A percentile compares a stretch with the other conserved stretches of the same genome.
phyloP scores from a whole-genome alignment of 2,888 invertebrate genomes.

The Phymatocera aterrima region DNA sequence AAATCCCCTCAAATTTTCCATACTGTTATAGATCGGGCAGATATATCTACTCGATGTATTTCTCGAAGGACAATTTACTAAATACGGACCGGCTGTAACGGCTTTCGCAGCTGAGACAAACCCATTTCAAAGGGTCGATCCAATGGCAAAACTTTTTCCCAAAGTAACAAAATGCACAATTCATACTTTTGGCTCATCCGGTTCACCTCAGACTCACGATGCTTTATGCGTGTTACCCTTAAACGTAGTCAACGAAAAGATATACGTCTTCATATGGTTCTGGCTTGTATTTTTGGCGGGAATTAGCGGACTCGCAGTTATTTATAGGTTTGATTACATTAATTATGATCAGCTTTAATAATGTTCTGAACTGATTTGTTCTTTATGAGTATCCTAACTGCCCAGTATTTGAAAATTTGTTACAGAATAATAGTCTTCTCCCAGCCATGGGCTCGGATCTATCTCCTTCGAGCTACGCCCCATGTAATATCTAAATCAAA shows the following conservation, averaged over 20 bases:
- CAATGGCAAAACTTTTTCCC: conserved; percentile 83
- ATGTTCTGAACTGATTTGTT: not conserved
- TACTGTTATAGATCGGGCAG: conserved; percentile 79
- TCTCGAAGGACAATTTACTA: conserved; percentile 79
- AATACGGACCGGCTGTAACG: conserved; percentile 78
- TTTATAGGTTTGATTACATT: conserved; percentile 80
- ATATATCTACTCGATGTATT: conserved; percentile 83
- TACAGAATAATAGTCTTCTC: conserved; percentile 75
- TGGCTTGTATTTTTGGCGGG: conserved; percentile 83
- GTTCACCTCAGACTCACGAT: conserved; percentile 78
- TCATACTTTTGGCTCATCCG: conserved; percentile 79
- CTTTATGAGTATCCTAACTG: no score
- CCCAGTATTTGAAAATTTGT: not conserved
- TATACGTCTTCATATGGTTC: conserved; percentile 85
- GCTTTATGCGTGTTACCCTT: conserved; percentile 85
- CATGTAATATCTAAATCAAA: conserved; percentile 76
- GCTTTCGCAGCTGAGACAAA: conserved; percentile 74
- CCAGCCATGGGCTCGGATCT: conserved; percentile 78
- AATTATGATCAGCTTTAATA: no score
- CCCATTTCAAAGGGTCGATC: conserved; percentile 77
- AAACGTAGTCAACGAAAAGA: conserved; percentile 88
- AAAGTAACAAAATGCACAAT: conserved; percentile 82
- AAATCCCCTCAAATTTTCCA: not conserved
- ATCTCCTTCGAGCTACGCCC: conserved; percentile 80
- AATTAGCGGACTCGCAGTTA: conserved; percentile 79